Percentiles rank a stretch among this genome's conserved stretches.
Conservation (phyloP, 2,888 invertebrate species). For the Hemistola chrysoprasaria region DNA sequence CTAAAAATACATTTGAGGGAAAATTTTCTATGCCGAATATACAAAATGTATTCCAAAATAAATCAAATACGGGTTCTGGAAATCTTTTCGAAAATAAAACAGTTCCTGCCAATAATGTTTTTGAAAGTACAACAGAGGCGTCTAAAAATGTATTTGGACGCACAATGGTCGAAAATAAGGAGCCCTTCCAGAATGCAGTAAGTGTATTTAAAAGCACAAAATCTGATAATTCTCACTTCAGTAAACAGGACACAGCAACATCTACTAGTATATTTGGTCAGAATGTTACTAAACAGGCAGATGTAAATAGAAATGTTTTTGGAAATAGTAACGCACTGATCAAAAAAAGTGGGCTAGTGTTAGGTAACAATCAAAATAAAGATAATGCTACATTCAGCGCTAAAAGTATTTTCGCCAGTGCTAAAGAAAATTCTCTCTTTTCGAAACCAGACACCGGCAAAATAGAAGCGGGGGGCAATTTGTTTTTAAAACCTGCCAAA, state of each 20-base stretch:
- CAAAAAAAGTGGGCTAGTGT: neutral
- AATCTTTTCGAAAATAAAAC: neutral
- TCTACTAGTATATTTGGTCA: conserved; percentile 35
- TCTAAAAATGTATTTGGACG: conserved; percentile 8
- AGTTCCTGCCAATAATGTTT: neutral
- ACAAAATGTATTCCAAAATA: too few species aligned
- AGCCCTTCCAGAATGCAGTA: conserved; percentile 31
- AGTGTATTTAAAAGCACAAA: conserved; percentile 34
- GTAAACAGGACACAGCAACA: conserved; percentile 26
- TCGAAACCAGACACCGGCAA: conserved; percentile 37
- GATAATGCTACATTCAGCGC: conserved; percentile 7
- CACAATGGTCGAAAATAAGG: conserved; percentile 30
- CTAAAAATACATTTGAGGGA: too few species aligned
- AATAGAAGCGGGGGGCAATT: conserved; percentile 42
- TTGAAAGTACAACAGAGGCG: conserved; percentile 1
- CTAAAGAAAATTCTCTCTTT: conserved; percentile 36
- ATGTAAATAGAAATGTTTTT: conserved; percentile 30
- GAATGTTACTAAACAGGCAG: conserved; percentile 21
- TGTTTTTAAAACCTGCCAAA: conserved; percentile 48
- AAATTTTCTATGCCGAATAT: too few species aligned
- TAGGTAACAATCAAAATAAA: conserved; percentile 9
- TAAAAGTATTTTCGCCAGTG: conserved; percentile 29
- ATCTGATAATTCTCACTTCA: conserved; percentile 29
- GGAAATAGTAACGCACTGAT: conserved; percentile 17
- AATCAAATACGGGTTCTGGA: too few species aligned